Conservation (phyloP, 2,797 vertebrate species). For the Tamandua tetradactyla region DNA sequence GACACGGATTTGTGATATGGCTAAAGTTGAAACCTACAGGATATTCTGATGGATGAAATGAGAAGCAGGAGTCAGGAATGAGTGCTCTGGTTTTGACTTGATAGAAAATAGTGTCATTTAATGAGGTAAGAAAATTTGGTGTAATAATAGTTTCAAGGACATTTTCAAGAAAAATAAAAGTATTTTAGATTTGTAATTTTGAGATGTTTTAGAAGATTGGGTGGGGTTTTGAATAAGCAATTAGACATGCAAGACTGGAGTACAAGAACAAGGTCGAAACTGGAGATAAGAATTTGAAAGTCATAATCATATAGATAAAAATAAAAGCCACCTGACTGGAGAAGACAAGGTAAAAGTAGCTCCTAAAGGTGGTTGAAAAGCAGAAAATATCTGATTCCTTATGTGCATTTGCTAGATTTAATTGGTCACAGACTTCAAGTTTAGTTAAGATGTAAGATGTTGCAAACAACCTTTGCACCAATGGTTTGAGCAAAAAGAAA, state of each 20-base stretch:
- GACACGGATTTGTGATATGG: background rate
- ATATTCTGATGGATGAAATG: background rate
- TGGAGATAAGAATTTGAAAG: background rate
- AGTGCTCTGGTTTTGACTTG: background rate
- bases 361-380: background rate
- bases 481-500: background rate
- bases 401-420: background rate
- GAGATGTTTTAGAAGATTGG: background rate
- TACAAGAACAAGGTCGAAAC: background rate
- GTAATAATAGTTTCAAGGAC: background rate
- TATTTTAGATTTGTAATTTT: background rate
- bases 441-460: background rate
- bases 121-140: background rate
- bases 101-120: background rate
- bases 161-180: background rate
- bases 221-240: background rate
- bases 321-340: background rate
- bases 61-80: background rate
- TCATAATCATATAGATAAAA: too few species aligned
- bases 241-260: background rate
- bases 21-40: background rate
- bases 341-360: background rate
- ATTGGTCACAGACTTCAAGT: background rate
- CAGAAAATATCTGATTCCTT: background rate
- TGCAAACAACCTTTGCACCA: background rate